These are phyloP conservation scores for Helicorthomorpha holstii DNA, from an alignment of 1,140 invertebrate genomes.

Conservation along the genomic window DNA sequence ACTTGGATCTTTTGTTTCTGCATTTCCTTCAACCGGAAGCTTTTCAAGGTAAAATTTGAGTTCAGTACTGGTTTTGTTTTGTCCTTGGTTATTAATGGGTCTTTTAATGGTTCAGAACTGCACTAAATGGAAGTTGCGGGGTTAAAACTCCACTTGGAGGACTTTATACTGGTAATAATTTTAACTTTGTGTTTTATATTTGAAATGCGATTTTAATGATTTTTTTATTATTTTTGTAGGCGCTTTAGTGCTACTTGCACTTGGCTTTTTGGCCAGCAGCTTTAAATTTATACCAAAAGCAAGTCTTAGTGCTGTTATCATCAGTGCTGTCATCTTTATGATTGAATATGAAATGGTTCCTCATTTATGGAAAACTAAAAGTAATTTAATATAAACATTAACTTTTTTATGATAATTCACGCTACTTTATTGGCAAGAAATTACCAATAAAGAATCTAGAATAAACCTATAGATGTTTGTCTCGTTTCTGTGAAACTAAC, in stretches of 20 bases:
- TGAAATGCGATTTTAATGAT: background rate
- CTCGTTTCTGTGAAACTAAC: background rate
- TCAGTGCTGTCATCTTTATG: slow-evolving; percentile 9
- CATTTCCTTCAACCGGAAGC: slow-evolving; percentile 2
- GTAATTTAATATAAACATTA: background rate
- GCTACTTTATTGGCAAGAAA: background rate
- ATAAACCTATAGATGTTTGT: background rate
- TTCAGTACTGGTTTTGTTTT: too few relatives aligned
- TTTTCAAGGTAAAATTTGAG: background rate
- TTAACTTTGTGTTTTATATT: too few relatives aligned
- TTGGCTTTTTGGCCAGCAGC: slow-evolving; percentile 1
- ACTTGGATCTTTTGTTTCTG: slow-evolving; percentile 1
- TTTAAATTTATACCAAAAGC: slow-evolving; percentile 9
- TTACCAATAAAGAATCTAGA: background rate
- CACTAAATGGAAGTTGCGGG: slow-evolving; percentile 2
- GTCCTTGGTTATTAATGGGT: too few relatives aligned
- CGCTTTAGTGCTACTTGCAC: slow-evolving; percentile 5
- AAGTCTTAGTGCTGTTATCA: slow-evolving; percentile 7
- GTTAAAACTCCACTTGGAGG: slow-evolving; percentile 2
- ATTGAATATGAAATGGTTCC: slow-evolving; percentile 8
- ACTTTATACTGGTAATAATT: background rate
- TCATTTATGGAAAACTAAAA: slow-evolving; percentile 8
- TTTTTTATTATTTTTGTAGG: slow-evolving; percentile 6
- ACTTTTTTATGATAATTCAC: background rate
- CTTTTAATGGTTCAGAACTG: background rate